Conservation (phyloP, 2,888 invertebrate genomes). For the Drosophila prolongata region DNA sequence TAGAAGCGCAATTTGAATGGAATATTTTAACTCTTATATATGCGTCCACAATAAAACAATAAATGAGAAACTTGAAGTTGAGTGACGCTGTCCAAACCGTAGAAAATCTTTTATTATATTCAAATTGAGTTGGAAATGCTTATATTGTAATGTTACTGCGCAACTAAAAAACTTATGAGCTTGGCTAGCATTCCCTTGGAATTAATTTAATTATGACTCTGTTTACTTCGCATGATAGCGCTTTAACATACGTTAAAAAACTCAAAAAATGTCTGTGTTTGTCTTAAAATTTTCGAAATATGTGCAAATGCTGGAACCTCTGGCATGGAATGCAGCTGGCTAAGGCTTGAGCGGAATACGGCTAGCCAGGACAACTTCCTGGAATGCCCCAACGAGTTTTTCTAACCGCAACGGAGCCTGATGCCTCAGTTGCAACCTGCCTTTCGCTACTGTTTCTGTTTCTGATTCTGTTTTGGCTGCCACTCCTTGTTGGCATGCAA, state of each 20-base stretch:
- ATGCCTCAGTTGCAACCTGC: constrained; percentile 1
- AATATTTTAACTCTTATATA: no score
- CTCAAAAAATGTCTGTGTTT: constrained; percentile 10
- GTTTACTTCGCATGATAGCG: background rate
- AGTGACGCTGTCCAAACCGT: no score
- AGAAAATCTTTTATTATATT: no score
- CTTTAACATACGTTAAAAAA: background rate
- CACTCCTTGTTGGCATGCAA: constrained; percentile 43
- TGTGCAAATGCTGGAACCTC: constrained; percentile 1
- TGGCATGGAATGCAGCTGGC: constrained; percentile 24
- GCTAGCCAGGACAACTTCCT: constrained; percentile 33
- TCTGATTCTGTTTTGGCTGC: constrained; percentile 15
- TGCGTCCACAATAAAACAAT: no score
- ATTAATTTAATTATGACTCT: background rate
- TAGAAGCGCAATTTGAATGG: no score
- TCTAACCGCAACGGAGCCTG: constrained; percentile 35
- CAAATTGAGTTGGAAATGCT: no score
- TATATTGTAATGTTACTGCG: no score
- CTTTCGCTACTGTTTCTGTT: constrained; percentile 4
- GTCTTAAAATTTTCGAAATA: constrained; percentile 5
- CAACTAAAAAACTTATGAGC: no score
- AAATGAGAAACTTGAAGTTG: no score
- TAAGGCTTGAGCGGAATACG: constrained; percentile 18
- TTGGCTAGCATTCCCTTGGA: background rate
- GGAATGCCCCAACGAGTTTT: constrained; percentile 17